phyloP scores from a whole-genome alignment of 2,888 invertebrate species.

The Esperia sulphurella region DNA sequence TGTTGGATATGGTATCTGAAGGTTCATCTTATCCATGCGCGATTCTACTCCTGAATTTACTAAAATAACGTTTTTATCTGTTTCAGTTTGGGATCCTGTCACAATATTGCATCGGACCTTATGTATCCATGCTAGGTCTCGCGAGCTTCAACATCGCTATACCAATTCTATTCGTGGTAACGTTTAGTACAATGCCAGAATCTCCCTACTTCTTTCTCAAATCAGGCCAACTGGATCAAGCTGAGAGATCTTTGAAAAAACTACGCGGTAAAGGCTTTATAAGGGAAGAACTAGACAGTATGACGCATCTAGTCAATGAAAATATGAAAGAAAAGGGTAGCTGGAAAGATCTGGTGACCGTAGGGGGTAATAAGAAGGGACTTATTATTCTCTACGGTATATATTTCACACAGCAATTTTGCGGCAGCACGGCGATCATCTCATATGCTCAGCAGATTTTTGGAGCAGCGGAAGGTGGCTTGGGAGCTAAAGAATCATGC shows the following conservation, averaged over 20 bases:
- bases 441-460: constrained; percentile 82
- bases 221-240: constrained; percentile 67
- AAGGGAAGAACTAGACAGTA: constrained; percentile 73
- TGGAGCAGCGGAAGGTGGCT: constrained; percentile 65
- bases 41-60: neutral
- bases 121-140: constrained; percentile 75
- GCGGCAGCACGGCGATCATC: constrained; percentile 80
- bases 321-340: constrained; percentile 73
- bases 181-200: constrained; percentile 82
- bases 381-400: constrained; percentile 79
- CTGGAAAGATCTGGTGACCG: constrained; percentile 66
- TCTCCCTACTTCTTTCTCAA: constrained; percentile 81
- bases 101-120: constrained; percentile 80
- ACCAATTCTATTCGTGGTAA: constrained; percentile 75
- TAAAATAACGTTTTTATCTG: constrained; percentile 1
- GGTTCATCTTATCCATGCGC: neutral
- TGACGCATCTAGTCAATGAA: constrained; percentile 73
- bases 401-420: constrained; percentile 81
- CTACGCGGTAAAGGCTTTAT: constrained; percentile 78
- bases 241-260: constrained; percentile 75
- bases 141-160: constrained; percentile 78
- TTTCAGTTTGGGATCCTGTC: constrained; percentile 44
- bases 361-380: constrained; percentile 75
- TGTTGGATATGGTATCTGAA: too few relatives aligned
- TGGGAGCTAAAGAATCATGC: constrained; percentile 71